These are phyloP conservation scores for Elanoides forficatus DNA, from an alignment of 2,113 vertebrate species.

Conservation along the genomic window DNA sequence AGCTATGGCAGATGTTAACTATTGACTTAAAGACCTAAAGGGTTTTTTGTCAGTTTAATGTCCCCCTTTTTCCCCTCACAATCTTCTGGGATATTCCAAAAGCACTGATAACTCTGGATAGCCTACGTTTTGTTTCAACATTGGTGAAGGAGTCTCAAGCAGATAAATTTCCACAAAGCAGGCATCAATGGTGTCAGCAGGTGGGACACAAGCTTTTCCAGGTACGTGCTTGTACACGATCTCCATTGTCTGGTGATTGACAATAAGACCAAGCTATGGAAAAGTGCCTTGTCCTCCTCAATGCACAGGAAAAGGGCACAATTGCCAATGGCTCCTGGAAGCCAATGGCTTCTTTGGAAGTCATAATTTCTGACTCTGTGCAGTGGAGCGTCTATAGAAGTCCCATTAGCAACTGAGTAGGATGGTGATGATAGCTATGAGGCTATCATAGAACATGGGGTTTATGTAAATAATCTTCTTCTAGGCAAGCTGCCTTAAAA, in stretches of 20 bases:
- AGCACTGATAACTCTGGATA: not conserved
- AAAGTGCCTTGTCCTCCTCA: not conserved
- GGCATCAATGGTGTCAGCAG: not conserved
- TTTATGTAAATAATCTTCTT: not conserved
- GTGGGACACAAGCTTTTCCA: not conserved
- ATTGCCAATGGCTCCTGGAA: not conserved
- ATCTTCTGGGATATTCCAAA: not conserved
- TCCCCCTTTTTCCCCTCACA: not conserved
- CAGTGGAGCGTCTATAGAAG: not conserved
- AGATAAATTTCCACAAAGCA: not conserved
- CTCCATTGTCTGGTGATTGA: not conserved
- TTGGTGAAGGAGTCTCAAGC: not conserved
- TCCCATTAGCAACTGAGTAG: not conserved
- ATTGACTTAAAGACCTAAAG: not conserved
- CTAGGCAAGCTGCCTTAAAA: not conserved
- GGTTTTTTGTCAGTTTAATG: not conserved
- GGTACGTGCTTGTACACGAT: accelerated
- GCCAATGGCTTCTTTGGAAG: not conserved
- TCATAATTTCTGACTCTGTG: not conserved
- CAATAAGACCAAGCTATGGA: not conserved
- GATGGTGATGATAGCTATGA: not conserved
- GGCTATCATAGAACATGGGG: not conserved
- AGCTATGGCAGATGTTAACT: not conserved
- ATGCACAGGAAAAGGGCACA: not conserved
- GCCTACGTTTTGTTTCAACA: not conserved